phyloP scores from a whole-genome alignment of 2,888 invertebrate species.

The Melanophora roralis region DNA sequence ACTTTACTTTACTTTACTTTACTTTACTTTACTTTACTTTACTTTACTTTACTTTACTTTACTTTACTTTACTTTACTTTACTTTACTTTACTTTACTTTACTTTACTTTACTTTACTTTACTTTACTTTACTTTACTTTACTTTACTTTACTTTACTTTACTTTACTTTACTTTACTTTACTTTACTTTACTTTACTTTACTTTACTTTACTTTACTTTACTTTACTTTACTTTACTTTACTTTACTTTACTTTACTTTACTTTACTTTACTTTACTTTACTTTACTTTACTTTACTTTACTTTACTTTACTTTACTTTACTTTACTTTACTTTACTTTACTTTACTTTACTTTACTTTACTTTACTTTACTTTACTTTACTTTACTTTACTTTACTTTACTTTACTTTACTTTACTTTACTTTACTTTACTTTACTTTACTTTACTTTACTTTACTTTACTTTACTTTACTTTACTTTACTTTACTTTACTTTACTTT shows the following conservation, averaged over 20 bases:
- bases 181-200: not conserved
- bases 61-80: constrained; percentile 10
- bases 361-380: not conserved
- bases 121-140: not conserved
- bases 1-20: constrained; percentile 25
- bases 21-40: constrained; percentile 35
- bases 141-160: constrained; percentile 1
- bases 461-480: not conserved
- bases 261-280: not conserved
- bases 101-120: constrained; percentile 9
- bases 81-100: constrained; percentile 31
- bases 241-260: constrained; percentile 1
- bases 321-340: not conserved
- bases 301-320: not conserved
- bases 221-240: not conserved
- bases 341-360: not conserved
- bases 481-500: not conserved
- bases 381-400: constrained; percentile 1
- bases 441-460: not conserved
- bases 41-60: constrained; percentile 31
- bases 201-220: no score
- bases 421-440: constrained; percentile 10
- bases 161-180: not conserved
- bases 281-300: not conserved
- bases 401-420: no score